A percentile compares a stretch with the other conserved stretches of the same genome.
Conservation (phyloP, 2,113 vertebrate genomes). For the Chinchilla lanigera region DNA sequence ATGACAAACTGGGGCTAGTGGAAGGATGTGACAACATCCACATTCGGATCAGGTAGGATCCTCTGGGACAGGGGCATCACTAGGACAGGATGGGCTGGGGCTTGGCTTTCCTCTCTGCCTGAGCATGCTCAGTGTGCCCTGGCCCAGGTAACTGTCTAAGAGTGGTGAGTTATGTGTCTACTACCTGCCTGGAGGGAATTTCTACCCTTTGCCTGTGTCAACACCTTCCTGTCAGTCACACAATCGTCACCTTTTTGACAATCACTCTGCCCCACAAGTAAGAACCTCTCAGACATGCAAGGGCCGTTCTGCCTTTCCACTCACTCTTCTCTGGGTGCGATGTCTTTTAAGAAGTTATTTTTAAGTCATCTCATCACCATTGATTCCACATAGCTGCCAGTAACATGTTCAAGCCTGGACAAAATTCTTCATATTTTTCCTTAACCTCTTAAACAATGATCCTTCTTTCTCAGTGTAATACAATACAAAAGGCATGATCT, state of each 20-base stretch:
- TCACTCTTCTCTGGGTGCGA: not conserved
- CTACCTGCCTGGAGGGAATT: not conserved
- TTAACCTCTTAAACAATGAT: constrained; percentile 22
- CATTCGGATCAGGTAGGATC: not conserved
- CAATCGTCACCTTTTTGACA: constrained; percentile 53
- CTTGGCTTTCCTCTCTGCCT: not conserved
- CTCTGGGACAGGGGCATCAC: not conserved
- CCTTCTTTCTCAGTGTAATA: not conserved
- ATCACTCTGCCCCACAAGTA: not conserved
- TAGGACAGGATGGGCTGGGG: not conserved
- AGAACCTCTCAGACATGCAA: not conserved
- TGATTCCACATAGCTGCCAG: constrained; percentile 3
- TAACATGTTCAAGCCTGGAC: not conserved
- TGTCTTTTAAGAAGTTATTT: constrained; percentile 28
- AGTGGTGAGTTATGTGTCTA: not conserved
- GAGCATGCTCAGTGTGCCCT: not conserved
- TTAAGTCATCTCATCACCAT: constrained; percentile 9
- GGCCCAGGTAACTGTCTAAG: not conserved
- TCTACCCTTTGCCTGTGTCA: not conserved
- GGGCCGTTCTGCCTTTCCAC: not conserved
- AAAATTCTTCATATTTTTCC: not conserved
- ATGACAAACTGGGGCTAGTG: not conserved
- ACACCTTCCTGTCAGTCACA: not conserved
- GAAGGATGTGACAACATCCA: not conserved
- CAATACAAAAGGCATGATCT: not conserved